These are phyloP conservation scores for Hypomesus transpacificus DNA, from an alignment of 2,113 vertebrate species.

Conservation along the genomic window DNA sequence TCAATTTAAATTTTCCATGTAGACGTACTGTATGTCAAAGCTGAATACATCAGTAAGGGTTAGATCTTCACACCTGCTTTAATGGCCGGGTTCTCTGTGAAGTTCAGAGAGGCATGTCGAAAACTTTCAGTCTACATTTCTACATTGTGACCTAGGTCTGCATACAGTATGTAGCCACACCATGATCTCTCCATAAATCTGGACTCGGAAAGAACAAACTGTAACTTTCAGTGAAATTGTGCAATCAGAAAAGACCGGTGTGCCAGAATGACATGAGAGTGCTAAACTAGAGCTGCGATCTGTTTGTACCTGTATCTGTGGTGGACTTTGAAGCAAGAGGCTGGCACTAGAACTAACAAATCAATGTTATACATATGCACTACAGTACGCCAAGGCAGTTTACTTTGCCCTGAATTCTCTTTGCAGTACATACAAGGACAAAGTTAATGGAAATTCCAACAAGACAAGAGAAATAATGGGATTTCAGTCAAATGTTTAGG, in stretches of 20 bases:
- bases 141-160: background rate
- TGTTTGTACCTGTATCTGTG: background rate
- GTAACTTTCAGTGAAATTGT: background rate
- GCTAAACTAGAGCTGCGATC: background rate
- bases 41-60: background rate
- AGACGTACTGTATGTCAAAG: background rate
- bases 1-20: background rate
- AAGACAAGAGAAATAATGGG: slow-evolving; percentile 12
- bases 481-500: slow-evolving; percentile 26
- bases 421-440: slow-evolving; percentile 9
- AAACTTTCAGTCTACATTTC: background rate
- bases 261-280: too few relatives aligned
- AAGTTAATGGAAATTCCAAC: slow-evolving; percentile 38
- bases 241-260: too few relatives aligned
- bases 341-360: background rate
- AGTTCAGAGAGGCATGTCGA: background rate
- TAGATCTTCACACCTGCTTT: background rate
- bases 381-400: too few relatives aligned
- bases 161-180: background rate
- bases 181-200: background rate
- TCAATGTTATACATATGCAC: background rate
- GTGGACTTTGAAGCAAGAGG: background rate
- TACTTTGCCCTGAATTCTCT: background rate
- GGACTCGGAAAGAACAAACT: background rate
- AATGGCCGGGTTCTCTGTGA: background rate